Evolutionary conservation across 2,888 invertebrate genomes (phyloP).

Genomic region (Hemistola chrysoprasaria): DNA sequence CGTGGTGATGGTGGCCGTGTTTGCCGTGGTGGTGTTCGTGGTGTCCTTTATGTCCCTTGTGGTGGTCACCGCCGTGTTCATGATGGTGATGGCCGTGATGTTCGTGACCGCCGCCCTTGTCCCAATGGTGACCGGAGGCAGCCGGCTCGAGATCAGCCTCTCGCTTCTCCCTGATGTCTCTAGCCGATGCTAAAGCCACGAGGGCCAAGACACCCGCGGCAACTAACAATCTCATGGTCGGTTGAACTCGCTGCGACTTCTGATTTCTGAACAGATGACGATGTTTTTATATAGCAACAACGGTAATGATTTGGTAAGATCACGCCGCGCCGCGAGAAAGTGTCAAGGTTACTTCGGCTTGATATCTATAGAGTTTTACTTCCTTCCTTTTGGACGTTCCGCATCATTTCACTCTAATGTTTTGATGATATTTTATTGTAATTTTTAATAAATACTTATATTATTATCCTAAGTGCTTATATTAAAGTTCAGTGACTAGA

Average conservation of each 20-base stretch:
- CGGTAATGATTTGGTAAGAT: conserved; percentile 46
- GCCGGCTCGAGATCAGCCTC: conserved; percentile 77
- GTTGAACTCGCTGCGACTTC: conserved; percentile 40
- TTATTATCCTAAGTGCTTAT: too few species aligned
- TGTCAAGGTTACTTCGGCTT: conserved; percentile 45
- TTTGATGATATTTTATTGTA: not conserved
- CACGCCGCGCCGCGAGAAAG: conserved; percentile 36
- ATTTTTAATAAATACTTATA: too few species aligned
- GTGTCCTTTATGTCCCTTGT: conserved; percentile 85
- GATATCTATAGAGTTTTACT: conserved; percentile 18
- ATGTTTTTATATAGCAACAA: conserved; percentile 57
- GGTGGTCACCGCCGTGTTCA: conserved; percentile 83
- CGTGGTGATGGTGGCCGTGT: conserved; percentile 87
- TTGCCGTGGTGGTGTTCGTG: conserved; percentile 84
- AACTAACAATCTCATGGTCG: conserved; percentile 58
- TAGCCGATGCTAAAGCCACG: conserved; percentile 66
- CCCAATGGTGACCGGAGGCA: conserved; percentile 58
- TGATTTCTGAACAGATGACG: conserved; percentile 41
- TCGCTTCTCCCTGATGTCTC: conserved; percentile 71
- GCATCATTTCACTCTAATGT: conserved; percentile 4
- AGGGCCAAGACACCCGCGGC: conserved; percentile 67
- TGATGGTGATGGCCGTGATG: conserved; percentile 83
- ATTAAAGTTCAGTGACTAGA: too few species aligned
- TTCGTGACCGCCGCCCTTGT: conserved; percentile 73
- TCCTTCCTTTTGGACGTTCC: conserved; percentile 11